Percentiles rank a stretch among this genome's conserved stretches.
Evolutionary conservation across 1,140 invertebrate species (phyloP).

Genomic region (Listronotus oregonensis): DNA sequence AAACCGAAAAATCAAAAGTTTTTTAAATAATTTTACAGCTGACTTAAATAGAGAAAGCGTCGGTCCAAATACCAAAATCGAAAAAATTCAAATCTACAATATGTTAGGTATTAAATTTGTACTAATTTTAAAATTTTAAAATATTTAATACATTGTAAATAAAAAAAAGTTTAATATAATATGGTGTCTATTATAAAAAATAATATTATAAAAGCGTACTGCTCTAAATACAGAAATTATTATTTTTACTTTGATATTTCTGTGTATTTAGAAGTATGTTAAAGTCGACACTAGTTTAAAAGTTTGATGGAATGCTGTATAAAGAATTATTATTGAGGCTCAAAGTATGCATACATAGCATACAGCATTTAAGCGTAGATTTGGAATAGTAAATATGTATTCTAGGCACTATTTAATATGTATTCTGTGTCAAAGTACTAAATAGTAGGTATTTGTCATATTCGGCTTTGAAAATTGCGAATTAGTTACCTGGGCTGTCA

Average conservation of each 20-base stretch:
- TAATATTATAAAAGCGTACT: neutral
- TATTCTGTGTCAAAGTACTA: no score
- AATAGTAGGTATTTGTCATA: no score
- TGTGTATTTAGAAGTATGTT: conserved; percentile 22
- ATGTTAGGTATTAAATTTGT: conserved; percentile 14
- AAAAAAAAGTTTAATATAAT: conserved; percentile 44
- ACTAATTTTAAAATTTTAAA: conserved; percentile 18
- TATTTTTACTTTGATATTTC: conserved; percentile 30
- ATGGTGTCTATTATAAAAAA: conserved; percentile 46
- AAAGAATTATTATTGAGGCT: no score
- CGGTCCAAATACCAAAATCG: conserved; percentile 28
- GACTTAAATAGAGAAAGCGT: neutral
- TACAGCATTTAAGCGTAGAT: no score
- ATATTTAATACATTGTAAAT: conserved; percentile 29
- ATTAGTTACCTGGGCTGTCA: no score
- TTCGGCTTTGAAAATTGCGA: no score
- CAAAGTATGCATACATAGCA: no score
- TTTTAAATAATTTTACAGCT: neutral
- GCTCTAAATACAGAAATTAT: conserved; percentile 15
- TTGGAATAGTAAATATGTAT: no score
- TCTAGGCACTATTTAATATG: no score
- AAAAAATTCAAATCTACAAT: conserved; percentile 23
- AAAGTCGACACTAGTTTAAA: neutral
- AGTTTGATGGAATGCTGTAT: no score
- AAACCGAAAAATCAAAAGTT: conserved; percentile 15